Conservation (phyloP, 2,113 vertebrate species). For the Paradisaea rubra region DNA sequence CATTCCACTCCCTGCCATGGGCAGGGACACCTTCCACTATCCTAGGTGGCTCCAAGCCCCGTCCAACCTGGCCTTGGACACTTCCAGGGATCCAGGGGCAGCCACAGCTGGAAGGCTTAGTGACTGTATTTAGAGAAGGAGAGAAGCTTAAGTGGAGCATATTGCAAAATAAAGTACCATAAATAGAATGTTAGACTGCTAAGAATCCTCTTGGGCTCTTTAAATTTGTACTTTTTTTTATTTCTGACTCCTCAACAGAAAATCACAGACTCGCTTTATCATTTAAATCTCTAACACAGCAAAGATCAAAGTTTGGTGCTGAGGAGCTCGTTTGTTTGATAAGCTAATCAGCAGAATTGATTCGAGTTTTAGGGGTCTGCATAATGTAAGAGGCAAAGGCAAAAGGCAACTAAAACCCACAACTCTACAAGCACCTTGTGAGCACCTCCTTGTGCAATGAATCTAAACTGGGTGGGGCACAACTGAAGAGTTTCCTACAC, state of each 20-base stretch:
- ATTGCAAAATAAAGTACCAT: background rate
- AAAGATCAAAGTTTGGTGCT: background rate
- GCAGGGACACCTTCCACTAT: background rate
- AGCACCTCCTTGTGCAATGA: background rate
- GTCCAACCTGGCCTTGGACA: rapidly evolving
- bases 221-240: background rate
- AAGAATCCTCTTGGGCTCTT: background rate
- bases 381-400: background rate
- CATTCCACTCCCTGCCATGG: background rate
- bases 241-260: constrained; percentile 15
- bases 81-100: background rate
- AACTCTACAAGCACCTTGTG: background rate
- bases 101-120: background rate
- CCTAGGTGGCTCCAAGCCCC: rapidly evolving
- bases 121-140: background rate
- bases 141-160: background rate
- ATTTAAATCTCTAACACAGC: background rate
- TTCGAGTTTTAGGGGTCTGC: background rate
- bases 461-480: background rate
- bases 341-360: background rate
- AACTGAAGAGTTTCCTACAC: background rate
- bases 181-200: background rate
- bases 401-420: background rate
- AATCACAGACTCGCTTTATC: background rate
- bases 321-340: background rate